A percentile compares a stretch with the other conserved stretches of the same genome.
Evolutionary conservation across 1,140 invertebrate species (phyloP).

Genomic region (Scaptomyza montana): DNA sequence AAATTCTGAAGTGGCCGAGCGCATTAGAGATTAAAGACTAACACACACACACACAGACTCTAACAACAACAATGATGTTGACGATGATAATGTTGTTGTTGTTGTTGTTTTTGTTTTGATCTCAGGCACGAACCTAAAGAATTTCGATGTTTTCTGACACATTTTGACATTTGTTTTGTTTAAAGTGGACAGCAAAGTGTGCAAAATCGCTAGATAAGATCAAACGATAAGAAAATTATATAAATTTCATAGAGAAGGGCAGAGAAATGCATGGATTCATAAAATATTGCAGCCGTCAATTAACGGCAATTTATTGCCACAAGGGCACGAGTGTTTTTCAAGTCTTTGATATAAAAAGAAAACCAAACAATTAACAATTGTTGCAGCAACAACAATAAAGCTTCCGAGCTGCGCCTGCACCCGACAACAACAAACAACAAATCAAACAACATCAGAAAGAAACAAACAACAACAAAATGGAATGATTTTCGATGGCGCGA

Average conservation of each 20-base stretch:
- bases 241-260: background rate
- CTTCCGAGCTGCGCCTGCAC: conserved; percentile 60
- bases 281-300: conserved; percentile 60
- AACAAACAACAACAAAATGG: conserved; percentile 32
- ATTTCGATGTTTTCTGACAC: conserved; percentile 10
- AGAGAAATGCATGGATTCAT: background rate
- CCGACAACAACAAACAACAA: conserved; percentile 61
- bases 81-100: conserved; percentile 10
- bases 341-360: conserved; percentile 24
- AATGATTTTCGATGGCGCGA: conserved; percentile 69
- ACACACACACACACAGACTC: conserved; percentile 13
- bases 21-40: conserved; percentile 59
- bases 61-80: conserved; percentile 5
- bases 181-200: conserved; percentile 12
- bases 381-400: conserved; percentile 49
- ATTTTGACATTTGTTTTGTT: conserved; percentile 30
- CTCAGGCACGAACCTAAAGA: background rate
- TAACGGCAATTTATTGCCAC: conserved; percentile 72
- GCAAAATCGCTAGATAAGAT: conserved; percentile 34
- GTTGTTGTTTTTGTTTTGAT: conserved; percentile 13
- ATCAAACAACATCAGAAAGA: conserved; percentile 67
- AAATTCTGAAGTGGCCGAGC: conserved; percentile 50
- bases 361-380: conserved; percentile 78
- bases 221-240: conserved; percentile 7
- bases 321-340: conserved; percentile 42